Evolutionary conservation across 2,888 invertebrate genomes (phyloP).

Genomic region (Anaspis maculata): DNA sequence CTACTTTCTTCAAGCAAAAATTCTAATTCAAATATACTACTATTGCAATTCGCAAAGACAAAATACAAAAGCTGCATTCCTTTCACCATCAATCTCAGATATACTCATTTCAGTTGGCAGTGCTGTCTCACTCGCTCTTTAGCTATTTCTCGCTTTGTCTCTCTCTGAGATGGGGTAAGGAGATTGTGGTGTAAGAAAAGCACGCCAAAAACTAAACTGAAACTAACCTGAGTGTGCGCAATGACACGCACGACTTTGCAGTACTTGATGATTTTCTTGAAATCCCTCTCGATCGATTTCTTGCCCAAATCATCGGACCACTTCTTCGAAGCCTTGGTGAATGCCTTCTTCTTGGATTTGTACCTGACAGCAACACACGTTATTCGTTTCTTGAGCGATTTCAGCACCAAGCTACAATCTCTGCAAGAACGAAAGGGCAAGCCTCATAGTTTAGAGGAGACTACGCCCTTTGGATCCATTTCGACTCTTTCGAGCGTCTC

Average conservation of each 20-base stretch:
- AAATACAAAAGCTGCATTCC: too few species aligned
- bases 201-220: slow-evolving; percentile 6
- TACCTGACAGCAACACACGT: slow-evolving; percentile 61
- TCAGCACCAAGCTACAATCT: slow-evolving; percentile 6
- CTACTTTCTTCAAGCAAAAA: too few species aligned
- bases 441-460: slow-evolving; percentile 73
- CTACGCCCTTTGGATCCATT: slow-evolving; percentile 37
- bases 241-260: slow-evolving; percentile 94
- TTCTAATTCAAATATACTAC: too few species aligned
- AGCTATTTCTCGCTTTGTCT: too few species aligned
- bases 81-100: too few species aligned
- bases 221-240: slow-evolving; percentile 89
- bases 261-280: slow-evolving; percentile 96
- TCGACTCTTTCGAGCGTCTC: slow-evolving; percentile 23
- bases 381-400: slow-evolving; percentile 1
- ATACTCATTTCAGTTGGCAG: too few species aligned
- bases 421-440: slow-evolving; percentile 43
- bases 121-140: too few species aligned
- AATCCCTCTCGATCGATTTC: slow-evolving; percentile 93
- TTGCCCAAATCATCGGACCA: slow-evolving; percentile 97
- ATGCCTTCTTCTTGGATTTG: slow-evolving; percentile 99
- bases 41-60: too few species aligned
- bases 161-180: too few species aligned
- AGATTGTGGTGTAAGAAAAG: too few species aligned
- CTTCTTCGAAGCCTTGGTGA: slow-evolving; percentile 95